phyloP scores from a whole-genome alignment of 2,113 vertebrate species.

The Pipra filicauda region DNA sequence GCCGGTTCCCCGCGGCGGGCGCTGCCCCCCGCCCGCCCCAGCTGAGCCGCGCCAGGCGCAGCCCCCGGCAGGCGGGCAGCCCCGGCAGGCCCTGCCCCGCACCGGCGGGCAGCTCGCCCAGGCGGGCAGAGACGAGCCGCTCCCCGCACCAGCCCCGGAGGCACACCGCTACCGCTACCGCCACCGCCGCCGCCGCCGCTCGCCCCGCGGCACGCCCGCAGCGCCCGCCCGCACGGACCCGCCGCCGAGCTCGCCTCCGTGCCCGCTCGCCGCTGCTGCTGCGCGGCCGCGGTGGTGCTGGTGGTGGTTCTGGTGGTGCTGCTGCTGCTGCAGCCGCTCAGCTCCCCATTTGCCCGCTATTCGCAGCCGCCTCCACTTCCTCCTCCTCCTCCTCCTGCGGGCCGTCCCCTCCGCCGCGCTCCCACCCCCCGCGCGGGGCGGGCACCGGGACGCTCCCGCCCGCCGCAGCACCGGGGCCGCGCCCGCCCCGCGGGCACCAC shows the following conservation, averaged over 20 bases:
- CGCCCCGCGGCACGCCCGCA: background rate
- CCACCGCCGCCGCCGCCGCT: background rate
- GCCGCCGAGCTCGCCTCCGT: background rate
- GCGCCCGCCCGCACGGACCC: background rate
- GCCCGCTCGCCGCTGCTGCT: background rate
- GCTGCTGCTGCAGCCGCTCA: background rate
- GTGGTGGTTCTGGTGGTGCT: background rate
- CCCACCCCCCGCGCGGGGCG: background rate
- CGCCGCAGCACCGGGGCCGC: background rate
- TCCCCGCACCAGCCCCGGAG: background rate
- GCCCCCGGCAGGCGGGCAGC: background rate
- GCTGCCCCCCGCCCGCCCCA: background rate
- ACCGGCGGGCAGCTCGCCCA: background rate
- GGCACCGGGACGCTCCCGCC: background rate
- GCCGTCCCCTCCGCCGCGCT: background rate
- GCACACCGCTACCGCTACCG: background rate
- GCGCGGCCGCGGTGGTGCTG: background rate
- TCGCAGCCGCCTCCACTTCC: constrained; percentile 37
- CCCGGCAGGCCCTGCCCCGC: constrained; percentile 10
- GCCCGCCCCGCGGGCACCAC: background rate
- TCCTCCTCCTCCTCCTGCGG: background rate
- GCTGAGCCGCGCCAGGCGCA: background rate
- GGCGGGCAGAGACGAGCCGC: background rate
- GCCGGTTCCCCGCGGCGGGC: background rate
- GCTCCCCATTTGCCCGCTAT: constrained; percentile 36